Evolutionary conservation across 2,888 invertebrate species (phyloP), one percentile per base, ranked within the genome.

Genomic region (Colostygia pectinataria): DNA sequence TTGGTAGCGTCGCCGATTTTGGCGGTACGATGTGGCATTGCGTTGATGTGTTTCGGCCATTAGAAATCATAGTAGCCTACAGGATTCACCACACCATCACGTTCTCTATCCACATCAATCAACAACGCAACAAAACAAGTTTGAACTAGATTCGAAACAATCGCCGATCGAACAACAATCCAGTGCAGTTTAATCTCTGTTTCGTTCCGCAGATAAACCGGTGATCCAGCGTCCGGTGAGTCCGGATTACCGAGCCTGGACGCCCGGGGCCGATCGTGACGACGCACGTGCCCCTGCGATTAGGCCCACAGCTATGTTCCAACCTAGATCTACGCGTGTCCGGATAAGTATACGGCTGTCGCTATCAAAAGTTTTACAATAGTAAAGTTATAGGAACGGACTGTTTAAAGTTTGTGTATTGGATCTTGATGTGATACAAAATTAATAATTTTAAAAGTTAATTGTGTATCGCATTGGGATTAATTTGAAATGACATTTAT

Each of bases 181-280:
- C 32, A 29, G 66, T 52, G 52, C 52, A 52, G 66, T 71, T 82
- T 85, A 85, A 85, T 85, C 86, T 85, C 38, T 81, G 78, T 85
- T 87, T 86, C 76, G 77, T 78, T 80, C 59, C 76, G 65, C 80
- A 82, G 82, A 61, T 80, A 80, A 82, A 80, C 53, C 62, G 65
- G 56, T 55, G 63, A 61, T 58, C 55, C 49, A 53, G 57, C 59
- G 61, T 53, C 64, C 66, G 63, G 68, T 70, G 73, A 65, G 64
- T 53, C 65, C 65, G 83, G 84, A 80, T 84, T 79, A 80, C 74
- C 63, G 65, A 70, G 67, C 6, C 69, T 77, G 80, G 78, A 68
- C 66, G 68, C 58, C 71, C 67, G 61, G 68, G 63, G 58, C 57
- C 78, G 41, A 62, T 72, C 89, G 89, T 89, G 89, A 73, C 84